Evolutionary conservation across 2,113 vertebrate species (phyloP).

Genomic region (Dasyurus viverrinus): DNA sequence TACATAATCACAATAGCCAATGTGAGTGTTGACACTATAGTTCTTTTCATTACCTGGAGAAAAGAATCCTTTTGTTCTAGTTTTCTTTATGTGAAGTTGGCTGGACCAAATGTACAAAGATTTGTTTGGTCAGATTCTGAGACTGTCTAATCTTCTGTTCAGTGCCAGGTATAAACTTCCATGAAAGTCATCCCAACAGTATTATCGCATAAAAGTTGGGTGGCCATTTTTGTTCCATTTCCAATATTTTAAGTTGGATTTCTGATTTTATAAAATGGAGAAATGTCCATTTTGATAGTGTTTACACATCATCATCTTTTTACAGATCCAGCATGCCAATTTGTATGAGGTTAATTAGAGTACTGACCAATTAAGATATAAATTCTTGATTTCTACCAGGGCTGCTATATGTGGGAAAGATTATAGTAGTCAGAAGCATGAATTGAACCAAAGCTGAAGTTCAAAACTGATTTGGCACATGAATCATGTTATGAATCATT

Average conservation of each 20-base stretch:
- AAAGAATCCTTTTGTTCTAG: background rate
- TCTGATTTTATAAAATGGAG: background rate
- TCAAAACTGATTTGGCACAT: constrained; percentile 25
- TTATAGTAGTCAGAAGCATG: constrained; percentile 16
- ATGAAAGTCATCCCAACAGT: background rate
- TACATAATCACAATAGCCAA: background rate
- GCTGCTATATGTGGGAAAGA: constrained; percentile 17
- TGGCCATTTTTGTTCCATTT: background rate
- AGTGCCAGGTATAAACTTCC: background rate
- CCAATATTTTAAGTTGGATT: background rate
- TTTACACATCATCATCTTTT: background rate
- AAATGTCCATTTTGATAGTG: background rate
- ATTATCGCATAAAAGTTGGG: background rate
- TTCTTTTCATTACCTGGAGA: background rate
- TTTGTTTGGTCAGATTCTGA: background rate
- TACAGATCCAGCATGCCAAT: background rate
- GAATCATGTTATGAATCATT: too few species aligned
- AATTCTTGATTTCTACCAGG: constrained; percentile 17
- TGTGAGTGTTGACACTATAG: background rate
- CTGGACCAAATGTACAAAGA: background rate
- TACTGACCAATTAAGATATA: constrained; percentile 26
- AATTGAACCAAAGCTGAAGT: constrained; percentile 27
- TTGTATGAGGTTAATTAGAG: constrained; percentile 46
- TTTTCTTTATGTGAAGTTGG: background rate
- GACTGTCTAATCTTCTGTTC: background rate